Conservation (phyloP, 2,888 invertebrate genomes). For the Stenurella melanura region DNA sequence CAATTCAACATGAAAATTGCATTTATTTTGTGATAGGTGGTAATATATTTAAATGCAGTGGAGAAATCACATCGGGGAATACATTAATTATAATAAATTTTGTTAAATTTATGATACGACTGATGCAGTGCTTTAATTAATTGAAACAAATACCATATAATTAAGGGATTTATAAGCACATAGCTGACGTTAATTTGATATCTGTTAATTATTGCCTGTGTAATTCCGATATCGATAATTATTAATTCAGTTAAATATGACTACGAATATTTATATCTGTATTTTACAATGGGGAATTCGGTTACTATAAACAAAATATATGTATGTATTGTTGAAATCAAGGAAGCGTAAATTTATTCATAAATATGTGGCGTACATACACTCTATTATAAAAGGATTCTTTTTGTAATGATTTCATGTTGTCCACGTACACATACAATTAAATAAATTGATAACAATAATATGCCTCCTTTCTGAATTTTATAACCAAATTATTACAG, state of each 20-base stretch:
- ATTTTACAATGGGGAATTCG: not conserved
- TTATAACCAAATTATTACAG: no score
- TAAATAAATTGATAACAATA: no score
- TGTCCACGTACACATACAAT: no score
- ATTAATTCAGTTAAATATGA: constrained; percentile 4
- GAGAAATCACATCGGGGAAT: not conserved
- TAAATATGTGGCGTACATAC: not conserved
- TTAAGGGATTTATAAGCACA: constrained; percentile 16
- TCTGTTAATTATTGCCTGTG: constrained; percentile 18
- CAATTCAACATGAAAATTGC: no score
- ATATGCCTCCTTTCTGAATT: no score
- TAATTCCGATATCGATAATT: constrained; percentile 14
- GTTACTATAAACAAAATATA: not conserved
- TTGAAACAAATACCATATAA: constrained; percentile 11
- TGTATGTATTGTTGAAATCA: not conserved
- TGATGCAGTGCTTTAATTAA: constrained; percentile 14
- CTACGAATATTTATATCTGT: not conserved
- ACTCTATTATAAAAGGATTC: no score
- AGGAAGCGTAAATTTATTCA: not conserved
- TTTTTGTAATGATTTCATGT: no score
- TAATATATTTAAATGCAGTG: not conserved
- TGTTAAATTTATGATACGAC: not conserved
- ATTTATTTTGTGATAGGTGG: not conserved
- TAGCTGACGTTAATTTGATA: constrained; percentile 16
- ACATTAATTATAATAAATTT: constrained; percentile 2